A percentile compares a stretch with the other conserved stretches of the same genome.
Conservation (phyloP, 2,888 invertebrate species). For the Auanema freiburgensis region DNA sequence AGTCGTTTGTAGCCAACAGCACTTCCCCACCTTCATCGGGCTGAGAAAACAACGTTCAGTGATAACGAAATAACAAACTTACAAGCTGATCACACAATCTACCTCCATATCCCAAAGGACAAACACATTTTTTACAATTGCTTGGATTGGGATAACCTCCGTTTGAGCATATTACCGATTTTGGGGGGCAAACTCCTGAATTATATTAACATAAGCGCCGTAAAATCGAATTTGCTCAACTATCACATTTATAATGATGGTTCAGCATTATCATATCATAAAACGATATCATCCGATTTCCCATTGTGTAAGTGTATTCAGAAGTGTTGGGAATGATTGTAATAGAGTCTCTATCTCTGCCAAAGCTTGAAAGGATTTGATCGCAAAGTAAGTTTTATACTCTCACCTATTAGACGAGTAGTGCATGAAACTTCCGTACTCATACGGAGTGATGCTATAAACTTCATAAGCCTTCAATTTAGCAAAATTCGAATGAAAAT, state of each 20-base stretch:
- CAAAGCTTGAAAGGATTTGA: constrained; percentile 12
- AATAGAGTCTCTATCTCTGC: constrained; percentile 16
- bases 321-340: constrained; percentile 35
- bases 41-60: background rate
- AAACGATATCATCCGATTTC: constrained; percentile 44
- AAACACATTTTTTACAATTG: constrained; percentile 50
- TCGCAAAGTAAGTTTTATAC: background rate
- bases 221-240: constrained; percentile 16
- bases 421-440: constrained; percentile 41
- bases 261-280: constrained; percentile 56
- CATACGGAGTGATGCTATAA: constrained; percentile 25
- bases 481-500: constrained; percentile 13
- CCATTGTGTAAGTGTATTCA: constrained; percentile 48
- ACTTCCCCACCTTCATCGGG: constrained; percentile 33
- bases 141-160: constrained; percentile 52
- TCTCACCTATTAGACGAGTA: constrained; percentile 26
- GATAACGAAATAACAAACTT: background rate
- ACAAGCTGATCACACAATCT: constrained; percentile 36
- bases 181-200: constrained; percentile 32
- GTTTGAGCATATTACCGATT: constrained; percentile 46
- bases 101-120: constrained; percentile 56
- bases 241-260: constrained; percentile 51
- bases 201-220: too few species aligned
- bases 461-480: constrained; percentile 16
- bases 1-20: constrained; percentile 29